Conservation (phyloP, 1,140 invertebrate species). For the Mercenaria mercenaria region DNA sequence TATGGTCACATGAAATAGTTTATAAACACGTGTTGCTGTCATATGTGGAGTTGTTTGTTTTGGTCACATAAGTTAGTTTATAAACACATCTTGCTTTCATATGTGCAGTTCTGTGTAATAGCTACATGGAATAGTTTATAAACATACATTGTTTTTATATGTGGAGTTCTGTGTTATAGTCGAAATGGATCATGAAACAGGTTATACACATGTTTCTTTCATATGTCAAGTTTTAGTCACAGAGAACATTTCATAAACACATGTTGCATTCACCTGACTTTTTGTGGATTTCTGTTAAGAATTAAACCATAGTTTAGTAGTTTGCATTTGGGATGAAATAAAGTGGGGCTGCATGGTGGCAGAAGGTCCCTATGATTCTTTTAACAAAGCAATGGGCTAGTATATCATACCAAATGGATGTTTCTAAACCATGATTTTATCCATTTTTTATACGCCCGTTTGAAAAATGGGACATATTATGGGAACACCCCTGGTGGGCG, state of each 20-base stretch:
- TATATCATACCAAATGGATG: too few relatives aligned
- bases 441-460: too few relatives aligned
- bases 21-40: constrained; percentile 90
- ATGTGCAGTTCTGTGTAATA: constrained; percentile 88
- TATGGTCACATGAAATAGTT: constrained; percentile 88
- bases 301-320: too few relatives aligned
- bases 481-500: too few relatives aligned
- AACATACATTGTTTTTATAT: not conserved
- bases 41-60: constrained; percentile 89
- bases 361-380: too few relatives aligned
- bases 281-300: too few relatives aligned
- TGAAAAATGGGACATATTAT: too few relatives aligned
- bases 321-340: too few relatives aligned
- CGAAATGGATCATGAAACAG: constrained; percentile 88
- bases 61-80: constrained; percentile 85
- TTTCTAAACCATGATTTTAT: too few relatives aligned
- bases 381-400: too few relatives aligned
- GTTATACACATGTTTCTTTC: constrained; percentile 91
- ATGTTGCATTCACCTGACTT: constrained; percentile 90
- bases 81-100: constrained; percentile 88
- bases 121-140: constrained; percentile 85
- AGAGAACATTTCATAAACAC: constrained; percentile 86
- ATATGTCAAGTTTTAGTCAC: constrained; percentile 88
- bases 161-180: constrained; percentile 85
- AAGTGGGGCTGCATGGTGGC: too few relatives aligned